Percentiles rank a stretch among this genome's conserved stretches.
Evolutionary conservation across 37 sponge, comb jelly and placozoan genomes (phyloP).

Genomic region (Agelas oroides): DNA sequence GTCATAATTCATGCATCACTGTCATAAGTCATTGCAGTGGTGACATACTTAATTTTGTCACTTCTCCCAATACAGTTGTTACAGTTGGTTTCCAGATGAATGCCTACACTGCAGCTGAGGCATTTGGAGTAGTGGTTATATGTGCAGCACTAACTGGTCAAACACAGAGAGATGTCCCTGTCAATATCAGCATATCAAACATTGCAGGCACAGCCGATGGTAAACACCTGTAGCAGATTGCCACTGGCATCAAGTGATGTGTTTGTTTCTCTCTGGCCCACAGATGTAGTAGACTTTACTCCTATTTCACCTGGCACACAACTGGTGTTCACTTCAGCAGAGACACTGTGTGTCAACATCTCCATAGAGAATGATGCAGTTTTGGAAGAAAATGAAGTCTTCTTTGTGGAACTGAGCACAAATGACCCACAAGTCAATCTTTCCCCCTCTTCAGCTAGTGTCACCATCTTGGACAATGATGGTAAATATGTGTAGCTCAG

Average conservation of each 20-base stretch:
- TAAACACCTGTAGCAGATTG: not conserved
- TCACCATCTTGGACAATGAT: conserved; percentile 1
- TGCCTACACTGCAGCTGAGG: not conserved
- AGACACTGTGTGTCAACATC: conserved; percentile 4
- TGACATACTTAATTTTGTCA: not conserved
- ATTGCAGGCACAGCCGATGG: not conserved
- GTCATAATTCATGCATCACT: no score
- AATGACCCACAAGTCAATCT: not conserved
- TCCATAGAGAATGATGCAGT: not conserved
- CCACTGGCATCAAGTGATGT: no score
- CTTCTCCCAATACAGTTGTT: not conserved
- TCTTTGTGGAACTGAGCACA: conserved; percentile 10
- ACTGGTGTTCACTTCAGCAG: not conserved
- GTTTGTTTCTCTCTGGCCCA: not conserved
- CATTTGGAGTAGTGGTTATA: not conserved
- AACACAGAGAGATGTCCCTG: not conserved
- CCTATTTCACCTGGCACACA: not conserved
- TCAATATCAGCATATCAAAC: not conserved
- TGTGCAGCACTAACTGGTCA: not conserved
- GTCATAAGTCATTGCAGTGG: no score
- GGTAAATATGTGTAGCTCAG: no score
- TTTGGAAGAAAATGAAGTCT: conserved; percentile 2
- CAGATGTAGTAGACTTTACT: not conserved
- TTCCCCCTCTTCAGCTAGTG: not conserved
- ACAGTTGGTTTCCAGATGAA: not conserved